These are phyloP conservation scores for Hyles lineata DNA, from an alignment of 2,888 invertebrate species.

Conservation along the genomic window DNA sequence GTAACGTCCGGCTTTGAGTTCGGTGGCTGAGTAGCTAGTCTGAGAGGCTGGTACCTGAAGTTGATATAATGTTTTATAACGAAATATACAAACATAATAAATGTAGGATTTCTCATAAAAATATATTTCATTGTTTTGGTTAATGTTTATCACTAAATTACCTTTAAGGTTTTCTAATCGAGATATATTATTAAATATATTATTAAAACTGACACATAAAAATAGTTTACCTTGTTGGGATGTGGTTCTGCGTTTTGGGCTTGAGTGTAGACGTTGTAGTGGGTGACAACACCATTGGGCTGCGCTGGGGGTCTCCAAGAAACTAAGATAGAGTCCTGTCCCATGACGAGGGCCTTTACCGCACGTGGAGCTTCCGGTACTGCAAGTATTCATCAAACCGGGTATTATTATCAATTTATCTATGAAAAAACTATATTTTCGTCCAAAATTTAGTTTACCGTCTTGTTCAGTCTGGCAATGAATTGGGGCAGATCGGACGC, in stretches of 20 bases:
- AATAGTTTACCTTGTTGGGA: conserved; percentile 86
- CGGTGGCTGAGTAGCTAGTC: conserved; percentile 94
- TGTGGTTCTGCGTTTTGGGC: conserved; percentile 89
- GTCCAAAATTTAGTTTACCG: conserved; percentile 82
- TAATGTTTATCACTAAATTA: too few relatives aligned
- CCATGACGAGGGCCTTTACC: conserved; percentile 97
- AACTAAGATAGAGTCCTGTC: conserved; percentile 94
- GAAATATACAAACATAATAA: too few relatives aligned
- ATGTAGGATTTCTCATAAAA: neutral
- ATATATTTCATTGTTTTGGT: neutral
- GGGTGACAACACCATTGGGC: conserved; percentile 96
- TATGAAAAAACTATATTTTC: neutral
- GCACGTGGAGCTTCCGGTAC: conserved; percentile 97
- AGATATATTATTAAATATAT: conserved; percentile 15
- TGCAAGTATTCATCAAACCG: conserved; percentile 57
- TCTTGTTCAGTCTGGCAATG: conserved; percentile 98
- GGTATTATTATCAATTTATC: neutral
- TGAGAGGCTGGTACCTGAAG: conserved; percentile 89
- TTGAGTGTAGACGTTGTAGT: conserved; percentile 96
- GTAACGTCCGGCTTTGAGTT: conserved; percentile 92
- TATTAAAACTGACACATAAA: neutral
- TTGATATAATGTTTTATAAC: neutral
- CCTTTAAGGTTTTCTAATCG: too few relatives aligned
- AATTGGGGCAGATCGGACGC: conserved; percentile 93
- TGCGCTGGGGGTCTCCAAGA: conserved; percentile 97